Evolutionary conservation across 2,797 vertebrate genomes (phyloP), one percentile per base, ranked within the genome.

Genomic region (Borostomias antarcticus): DNA sequence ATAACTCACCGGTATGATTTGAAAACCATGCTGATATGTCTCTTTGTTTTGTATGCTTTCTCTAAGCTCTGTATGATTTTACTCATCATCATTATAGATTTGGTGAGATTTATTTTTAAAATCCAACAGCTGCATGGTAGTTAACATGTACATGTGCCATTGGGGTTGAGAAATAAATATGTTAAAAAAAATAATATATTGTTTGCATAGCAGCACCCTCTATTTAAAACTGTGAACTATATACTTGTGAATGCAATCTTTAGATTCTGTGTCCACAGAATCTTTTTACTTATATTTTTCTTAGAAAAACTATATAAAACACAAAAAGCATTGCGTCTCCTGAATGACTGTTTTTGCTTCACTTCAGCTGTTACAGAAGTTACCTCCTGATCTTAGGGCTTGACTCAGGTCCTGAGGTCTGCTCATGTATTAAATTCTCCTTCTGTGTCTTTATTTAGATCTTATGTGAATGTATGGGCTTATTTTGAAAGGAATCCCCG

Each of bases 191-290:
- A 67, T 67, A 74, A 66, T 61, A 66, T 67, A 60, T 54, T 54
- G 74, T 83, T 84, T 84, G 78, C 80, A 73, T 80, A 77, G 75
- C 81, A 83, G 74, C 81, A 80, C 75, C 84, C 77, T 82, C 79
- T 84, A 77, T 84, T 86, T 65, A 79, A 86, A 83, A 84, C 84
- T 86, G 84, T 86, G 84, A 86, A 83, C 68, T 59, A 59, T 83
- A 75, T 78, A 64, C 78, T 86, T 73, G 80, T 84, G 82, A 86
- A 86, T 86, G 82, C 84, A 86, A 83, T 82, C 81, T 83, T 83
- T 75, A 71, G 77, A 73, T 74, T 73, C 82, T 77, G 78, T 65
- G 19, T 64, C 69, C 15, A 69, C 77, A 73, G 77, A 78, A 80
- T 72, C 73, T 82, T 78, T 82, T 67, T 68, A 80, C 70, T 68